A percentile compares a stretch with the other conserved stretches of the same genome.
Conservation (phyloP, 2,888 invertebrate species). For the Apodemia zela region DNA sequence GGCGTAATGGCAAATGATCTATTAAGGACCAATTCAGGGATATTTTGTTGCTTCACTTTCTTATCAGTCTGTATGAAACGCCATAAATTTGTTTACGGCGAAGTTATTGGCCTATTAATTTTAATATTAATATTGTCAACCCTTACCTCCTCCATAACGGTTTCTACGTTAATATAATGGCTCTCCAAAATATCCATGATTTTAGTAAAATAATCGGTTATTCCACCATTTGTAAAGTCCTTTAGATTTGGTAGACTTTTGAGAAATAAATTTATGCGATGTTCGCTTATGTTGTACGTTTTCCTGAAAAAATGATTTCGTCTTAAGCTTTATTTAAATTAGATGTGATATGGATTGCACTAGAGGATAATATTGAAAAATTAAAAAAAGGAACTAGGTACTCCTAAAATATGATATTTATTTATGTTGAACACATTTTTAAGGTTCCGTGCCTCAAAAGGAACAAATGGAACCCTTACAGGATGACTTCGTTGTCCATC, state of each 20-base stretch:
- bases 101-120: not conserved
- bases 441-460: too few relatives aligned
- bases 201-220: constrained; percentile 39
- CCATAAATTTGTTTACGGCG: not conserved
- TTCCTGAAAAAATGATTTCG: constrained; percentile 37
- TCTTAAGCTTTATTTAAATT: too few relatives aligned
- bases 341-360: too few relatives aligned
- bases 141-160: constrained; percentile 66
- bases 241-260: constrained; percentile 43
- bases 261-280: constrained; percentile 48
- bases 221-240: constrained; percentile 35
- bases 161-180: constrained; percentile 59
- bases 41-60: too few relatives aligned
- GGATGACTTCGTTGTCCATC: too few relatives aligned
- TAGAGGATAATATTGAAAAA: too few relatives aligned
- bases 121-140: constrained; percentile 7
- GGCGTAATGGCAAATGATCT: too few relatives aligned
- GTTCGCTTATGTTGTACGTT: constrained; percentile 38
- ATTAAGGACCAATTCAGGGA: too few relatives aligned
- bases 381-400: too few relatives aligned
- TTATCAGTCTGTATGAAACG: not conserved
- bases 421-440: too few relatives aligned
- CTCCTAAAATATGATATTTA: too few relatives aligned
- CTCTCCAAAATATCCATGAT: constrained; percentile 51
- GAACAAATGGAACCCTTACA: too few relatives aligned